Evolutionary conservation across 2,797 vertebrate species (phyloP), one percentile per base, ranked within the genome.

Genomic region (Rhinichthys osculus): DNA sequence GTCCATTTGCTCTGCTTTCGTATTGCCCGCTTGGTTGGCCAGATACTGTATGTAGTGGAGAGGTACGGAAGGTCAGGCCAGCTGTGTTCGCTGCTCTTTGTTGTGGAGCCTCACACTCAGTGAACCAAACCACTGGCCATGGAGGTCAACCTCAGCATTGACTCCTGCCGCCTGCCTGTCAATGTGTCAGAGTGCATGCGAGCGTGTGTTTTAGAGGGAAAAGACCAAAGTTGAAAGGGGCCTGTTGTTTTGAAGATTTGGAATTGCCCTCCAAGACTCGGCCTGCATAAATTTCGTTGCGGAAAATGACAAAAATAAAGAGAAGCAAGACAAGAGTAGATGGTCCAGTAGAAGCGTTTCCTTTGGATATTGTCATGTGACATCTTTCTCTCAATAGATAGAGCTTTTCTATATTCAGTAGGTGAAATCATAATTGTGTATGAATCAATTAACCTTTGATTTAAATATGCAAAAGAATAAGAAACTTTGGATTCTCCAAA

Each of bases 151-250:
- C 92, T 87, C 93, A 91, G 87, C 90, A 89, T 78, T 85, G 89
- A 91, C 92, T 92, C n/a, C 83, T 88, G 89, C 87, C 38, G 90
- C 93, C 90, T 93, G 91, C 93, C 91, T 93, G 93, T 94, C 94
- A 93, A 90, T 81, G 83, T 93, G 93, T 93, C 93, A 92, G 86
- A 88, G 91, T 90, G 90, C 92, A 93, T 85, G 91, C 88, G 91
- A 91, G 90, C 89, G 86, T 93, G 92, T 62, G 91, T 88, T 89
- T 89, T 83, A 87, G 89, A 84, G 69, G 59, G 42, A 91, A 91
- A 88, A 87, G 83, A 85, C 85, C 47, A 85, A 70, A 82, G 81
- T 62, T 81, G 87, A 80, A 89, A 88, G 86, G 91, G 91, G 88
- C 87, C 85, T 78, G 89, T 92, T 92, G 91, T 90, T 89, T 83